These are phyloP conservation scores for Budorcas taxicolor DNA, from an alignment of 2,113 vertebrate genomes.

Conservation along the genomic window DNA sequence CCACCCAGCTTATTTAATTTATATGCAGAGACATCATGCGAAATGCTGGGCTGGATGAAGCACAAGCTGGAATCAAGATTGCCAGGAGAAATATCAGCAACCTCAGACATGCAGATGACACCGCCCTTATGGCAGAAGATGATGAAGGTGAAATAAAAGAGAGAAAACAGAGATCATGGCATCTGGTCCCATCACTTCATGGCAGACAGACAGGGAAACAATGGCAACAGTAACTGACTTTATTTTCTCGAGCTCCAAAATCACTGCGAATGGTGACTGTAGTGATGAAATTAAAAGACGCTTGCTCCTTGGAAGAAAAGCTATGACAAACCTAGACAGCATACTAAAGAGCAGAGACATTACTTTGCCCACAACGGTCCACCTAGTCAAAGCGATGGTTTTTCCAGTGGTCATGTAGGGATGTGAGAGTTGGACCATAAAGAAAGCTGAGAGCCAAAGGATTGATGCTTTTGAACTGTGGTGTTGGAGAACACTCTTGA, in stretches of 20 bases:
- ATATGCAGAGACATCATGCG: not conserved
- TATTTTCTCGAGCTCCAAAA: not conserved
- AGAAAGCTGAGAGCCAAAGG: not conserved
- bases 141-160: not conserved
- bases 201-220: not conserved
- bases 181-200: not conserved
- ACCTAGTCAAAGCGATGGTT: not conserved
- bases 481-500: not conserved
- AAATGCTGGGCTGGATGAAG: not conserved
- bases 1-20: not conserved
- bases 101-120: not conserved
- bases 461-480: not conserved
- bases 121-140: not conserved
- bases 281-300: not conserved
- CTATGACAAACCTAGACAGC: not conserved
- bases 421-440: not conserved
- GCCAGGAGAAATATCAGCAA: not conserved
- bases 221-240: not conserved
- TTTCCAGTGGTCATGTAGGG: not conserved
- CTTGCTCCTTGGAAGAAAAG: not conserved
- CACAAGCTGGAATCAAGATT: not conserved
- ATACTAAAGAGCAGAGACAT: not conserved
- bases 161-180: not conserved
- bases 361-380: not conserved
- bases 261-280: not conserved